Percentiles rank a stretch among this genome's conserved stretches.
Evolutionary conservation across 2,797 vertebrate genomes (phyloP).

Genomic region (Cheirogaleus major): DNA sequence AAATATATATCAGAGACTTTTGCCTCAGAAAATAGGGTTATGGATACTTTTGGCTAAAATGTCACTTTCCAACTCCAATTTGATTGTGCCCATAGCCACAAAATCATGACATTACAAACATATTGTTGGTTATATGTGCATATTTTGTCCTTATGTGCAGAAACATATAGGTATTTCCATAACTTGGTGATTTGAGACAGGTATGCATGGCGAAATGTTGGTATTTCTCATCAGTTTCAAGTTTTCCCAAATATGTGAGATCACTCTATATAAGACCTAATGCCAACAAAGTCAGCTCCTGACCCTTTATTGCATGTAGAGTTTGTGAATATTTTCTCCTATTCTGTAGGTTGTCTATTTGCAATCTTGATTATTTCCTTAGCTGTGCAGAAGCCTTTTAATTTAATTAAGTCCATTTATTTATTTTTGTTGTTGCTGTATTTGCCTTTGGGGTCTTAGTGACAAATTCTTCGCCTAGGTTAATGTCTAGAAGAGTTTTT

Average conservation of each 20-base stretch:
- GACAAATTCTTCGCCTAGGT: no score
- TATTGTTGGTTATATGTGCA: neutral
- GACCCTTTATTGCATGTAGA: neutral
- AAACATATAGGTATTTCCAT: neutral
- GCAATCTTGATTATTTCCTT: no score
- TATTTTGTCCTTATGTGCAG: neutral
- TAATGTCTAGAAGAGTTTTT: no score
- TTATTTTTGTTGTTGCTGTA: no score
- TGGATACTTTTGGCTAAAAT: neutral
- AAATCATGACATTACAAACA: neutral
- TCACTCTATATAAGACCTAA: neutral
- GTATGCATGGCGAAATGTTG: neutral
- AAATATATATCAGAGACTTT: neutral
- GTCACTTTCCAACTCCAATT: neutral
- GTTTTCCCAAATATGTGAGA: neutral
- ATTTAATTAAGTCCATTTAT: no score
- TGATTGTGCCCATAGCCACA: neutral
- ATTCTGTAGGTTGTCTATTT: no score
- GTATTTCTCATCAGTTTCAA: neutral
- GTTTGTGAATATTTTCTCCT: no score
- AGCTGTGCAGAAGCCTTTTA: no score
- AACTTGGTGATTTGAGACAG: neutral
- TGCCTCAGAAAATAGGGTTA: neutral
- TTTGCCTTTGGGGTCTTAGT: no score
- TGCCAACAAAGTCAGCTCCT: neutral